Evolutionary conservation across 1,140 invertebrate genomes (phyloP).

Genomic region (Penaeus vannamei): DNA sequence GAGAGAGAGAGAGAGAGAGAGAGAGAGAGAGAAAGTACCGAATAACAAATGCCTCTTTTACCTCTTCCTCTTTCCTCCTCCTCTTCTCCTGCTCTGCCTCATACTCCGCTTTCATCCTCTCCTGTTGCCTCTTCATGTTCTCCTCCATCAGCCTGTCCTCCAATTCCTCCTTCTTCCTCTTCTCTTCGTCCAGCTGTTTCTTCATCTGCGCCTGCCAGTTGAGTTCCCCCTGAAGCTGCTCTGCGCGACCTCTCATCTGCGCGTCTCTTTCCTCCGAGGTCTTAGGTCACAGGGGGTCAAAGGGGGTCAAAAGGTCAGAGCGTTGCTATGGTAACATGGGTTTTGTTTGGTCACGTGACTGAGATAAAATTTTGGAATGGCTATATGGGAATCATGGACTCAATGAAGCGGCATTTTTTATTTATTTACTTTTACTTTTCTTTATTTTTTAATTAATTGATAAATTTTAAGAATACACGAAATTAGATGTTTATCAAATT

Average conservation of each 20-base stretch:
- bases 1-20: too few relatives aligned
- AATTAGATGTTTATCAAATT: too few relatives aligned
- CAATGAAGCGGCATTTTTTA: too few relatives aligned
- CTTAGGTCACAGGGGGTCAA: not conserved
- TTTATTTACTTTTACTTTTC: too few relatives aligned
- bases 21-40: too few relatives aligned
- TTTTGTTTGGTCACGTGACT: too few relatives aligned
- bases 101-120: conserved; percentile 55
- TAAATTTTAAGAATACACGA: too few relatives aligned
- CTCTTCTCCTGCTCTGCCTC: conserved; percentile 47
- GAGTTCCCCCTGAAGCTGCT: conserved; percentile 24
- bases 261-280: conserved; percentile 23
- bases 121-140: conserved; percentile 47
- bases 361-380: too few relatives aligned
- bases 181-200: conserved; percentile 45
- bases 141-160: conserved; percentile 53
- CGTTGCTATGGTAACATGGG: too few relatives aligned
- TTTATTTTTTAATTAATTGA: too few relatives aligned
- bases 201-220: conserved; percentile 46
- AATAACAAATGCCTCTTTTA: not conserved
- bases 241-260: not conserved
- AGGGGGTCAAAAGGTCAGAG: not conserved
- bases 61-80: conserved; percentile 54
- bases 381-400: too few relatives aligned
- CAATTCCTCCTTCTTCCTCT: conserved; percentile 43